Base-by-base conservation (phyloP, 2,797 vertebrate genomes). In the Echiichthys vipera region DNA sequence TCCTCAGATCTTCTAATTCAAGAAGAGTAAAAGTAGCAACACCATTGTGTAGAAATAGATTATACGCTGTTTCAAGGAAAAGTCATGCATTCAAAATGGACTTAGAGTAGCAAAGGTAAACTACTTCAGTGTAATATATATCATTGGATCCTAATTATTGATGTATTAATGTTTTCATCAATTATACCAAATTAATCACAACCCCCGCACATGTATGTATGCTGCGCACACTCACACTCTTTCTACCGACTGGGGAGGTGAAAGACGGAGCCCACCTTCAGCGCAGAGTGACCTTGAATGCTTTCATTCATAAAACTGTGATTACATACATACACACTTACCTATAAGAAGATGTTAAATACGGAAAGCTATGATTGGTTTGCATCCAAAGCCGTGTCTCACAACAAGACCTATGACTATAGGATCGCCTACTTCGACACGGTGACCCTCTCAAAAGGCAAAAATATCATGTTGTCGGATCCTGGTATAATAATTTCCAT, bases 381-480 rank as follows among this genome's bases (percentile, higher is more conserved):
- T 17, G 12, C 45, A 20, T 12, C 56, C n/a, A 5, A 61, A 27
- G 25, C 32, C 30, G 6, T 22, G 29, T 34, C 46, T 40, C 34
- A 32, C 0, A 7, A 37, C 34, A 43, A 18, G 4, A 30, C n/a
- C 9, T 47, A 22, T 22, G 42, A 67, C 49, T 7, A 3, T n/a
- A n/a, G 27, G 49, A 9, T n/a, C 0, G 20, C 43, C 47, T 30
- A 10, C 2, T 71, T 30, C 20, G 55, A 66, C 39, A 34, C 40
- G 30, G 45, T 53, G 47, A 50, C 40, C 39, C n/a, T 65, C 27
- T 49, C 30, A 7, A 73, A 62, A 36, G 22, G 13, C 66, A 59
- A 59, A 70, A 40, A 58, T 29, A 57, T 49, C 24, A 57, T 29
- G 8, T 15, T 17, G 56, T 55, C 17, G 37, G 37, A 22, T 56